Conservation (phyloP, 2,113 vertebrate genomes). For the Rallus limicola region DNA sequence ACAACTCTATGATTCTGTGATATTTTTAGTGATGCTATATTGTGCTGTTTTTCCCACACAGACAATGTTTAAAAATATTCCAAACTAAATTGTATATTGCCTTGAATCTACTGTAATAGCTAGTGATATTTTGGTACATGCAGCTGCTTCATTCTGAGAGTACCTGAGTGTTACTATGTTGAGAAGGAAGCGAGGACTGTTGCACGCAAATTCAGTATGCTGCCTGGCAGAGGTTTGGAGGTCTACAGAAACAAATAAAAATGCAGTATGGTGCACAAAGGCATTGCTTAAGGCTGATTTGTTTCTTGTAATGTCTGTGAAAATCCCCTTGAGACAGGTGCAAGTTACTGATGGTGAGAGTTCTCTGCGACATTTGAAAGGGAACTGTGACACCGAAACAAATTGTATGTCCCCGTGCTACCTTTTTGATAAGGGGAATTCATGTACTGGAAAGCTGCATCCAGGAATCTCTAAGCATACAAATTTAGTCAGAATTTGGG, state of each 20-base stretch:
- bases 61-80: neutral
- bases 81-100: neutral
- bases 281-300: neutral
- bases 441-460: neutral
- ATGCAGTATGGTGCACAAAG: neutral
- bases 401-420: neutral
- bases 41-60: rapidly evolving
- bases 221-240: neutral
- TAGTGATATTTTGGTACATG: neutral
- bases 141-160: neutral
- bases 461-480: neutral
- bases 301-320: neutral
- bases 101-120: neutral
- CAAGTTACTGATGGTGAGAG: neutral
- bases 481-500: neutral
- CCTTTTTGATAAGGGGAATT: neutral
- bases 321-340: neutral
- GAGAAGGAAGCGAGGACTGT: neutral
- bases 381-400: neutral
- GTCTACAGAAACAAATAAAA: neutral
- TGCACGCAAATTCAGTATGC: neutral
- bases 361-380: neutral
- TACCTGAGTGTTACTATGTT: neutral
- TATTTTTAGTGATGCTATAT: rapidly evolving
- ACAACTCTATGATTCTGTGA: too few relatives aligned